A percentile compares a stretch with the other conserved stretches of the same genome.
These are phyloP conservation scores for Limonius californicus DNA, from an alignment of 1,140 invertebrate species.

Conservation along the genomic window DNA sequence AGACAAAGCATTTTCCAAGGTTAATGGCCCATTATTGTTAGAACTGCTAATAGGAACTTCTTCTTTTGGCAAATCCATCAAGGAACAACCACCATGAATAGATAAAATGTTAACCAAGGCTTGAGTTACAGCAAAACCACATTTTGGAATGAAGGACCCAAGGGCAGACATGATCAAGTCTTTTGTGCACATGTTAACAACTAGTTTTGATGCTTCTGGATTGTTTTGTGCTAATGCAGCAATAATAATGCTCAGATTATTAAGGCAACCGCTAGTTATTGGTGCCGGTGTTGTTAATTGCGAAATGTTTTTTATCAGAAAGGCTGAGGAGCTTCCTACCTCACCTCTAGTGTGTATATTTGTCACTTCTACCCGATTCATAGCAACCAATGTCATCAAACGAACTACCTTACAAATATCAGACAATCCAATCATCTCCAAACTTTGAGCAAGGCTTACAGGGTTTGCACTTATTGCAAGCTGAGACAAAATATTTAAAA, in stretches of 20 bases:
- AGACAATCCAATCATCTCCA: slow-evolving; percentile 57
- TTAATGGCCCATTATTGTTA: slow-evolving; percentile 46
- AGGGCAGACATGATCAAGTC: slow-evolving; percentile 50
- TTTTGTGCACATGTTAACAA: slow-evolving; percentile 60
- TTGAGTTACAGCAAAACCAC: slow-evolving; percentile 58
- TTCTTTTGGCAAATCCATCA: slow-evolving; percentile 47
- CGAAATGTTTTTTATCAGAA: slow-evolving; percentile 32
- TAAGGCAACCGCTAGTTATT: slow-evolving; percentile 47
- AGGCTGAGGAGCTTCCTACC: neutral
- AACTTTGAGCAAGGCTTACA: slow-evolving; percentile 52
- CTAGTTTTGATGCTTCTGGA: slow-evolving; percentile 52
- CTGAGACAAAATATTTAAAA: slow-evolving; percentile 55
- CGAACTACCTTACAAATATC: slow-evolving; percentile 59
- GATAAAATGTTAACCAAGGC: slow-evolving; percentile 57
- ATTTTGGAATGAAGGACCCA: slow-evolving; percentile 33
- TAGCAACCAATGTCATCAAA: slow-evolving; percentile 61
- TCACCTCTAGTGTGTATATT: slow-evolving; percentile 3
- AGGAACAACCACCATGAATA: slow-evolving; percentile 46
- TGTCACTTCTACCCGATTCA: slow-evolving; percentile 51
- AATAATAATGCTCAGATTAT: slow-evolving; percentile 55
- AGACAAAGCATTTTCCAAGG: slow-evolving; percentile 61
- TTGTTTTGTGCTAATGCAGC: slow-evolving; percentile 57
- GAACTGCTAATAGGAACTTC: slow-evolving; percentile 29
- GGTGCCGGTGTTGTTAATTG: slow-evolving; percentile 36
- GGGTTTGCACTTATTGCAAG: slow-evolving; percentile 51